Evolutionary conservation across 2,113 vertebrate genomes (phyloP), one percentile per base, ranked within the genome.

Genomic region (Excalfactoria chinensis): DNA sequence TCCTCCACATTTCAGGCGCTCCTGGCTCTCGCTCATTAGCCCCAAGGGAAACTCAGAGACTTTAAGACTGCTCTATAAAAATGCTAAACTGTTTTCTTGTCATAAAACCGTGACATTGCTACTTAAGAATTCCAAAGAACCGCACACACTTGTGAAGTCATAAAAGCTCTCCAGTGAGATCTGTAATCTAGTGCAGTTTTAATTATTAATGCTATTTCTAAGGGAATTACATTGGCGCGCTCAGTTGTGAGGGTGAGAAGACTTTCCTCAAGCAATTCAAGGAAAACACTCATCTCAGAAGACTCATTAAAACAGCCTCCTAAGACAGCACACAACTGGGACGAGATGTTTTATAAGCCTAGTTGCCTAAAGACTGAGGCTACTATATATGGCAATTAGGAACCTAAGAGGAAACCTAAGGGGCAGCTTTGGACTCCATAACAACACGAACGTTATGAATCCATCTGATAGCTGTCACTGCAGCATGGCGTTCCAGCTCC

Each of bases 201-300:
- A 37, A 94, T 86, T 84, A 90, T 48, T 32, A 67, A 14, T n/a
- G 80, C 80, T 46, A 88, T 78, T 77, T 67, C 51, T 67, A 51
- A 59, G 8, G 43, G 60, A 83, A 75, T 81, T 43, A 74, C 25
- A 59, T 71, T 10, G 76, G 77, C 7, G 17, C 22, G 68, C 40
- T 90, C 80, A 43, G 51, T 48, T 74, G 62, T 40, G 56, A 89
- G 49, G 69, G 59, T 25, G 77, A 41, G 43, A 59, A 0, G 0
- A 86, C 48, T 86, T 49, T 78, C 76, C 80, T 84, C 69, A 56
- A 40, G 13, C 40, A 84, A 84, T 58, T 92, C 34, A 21, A 75
- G 53, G 43, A 89, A 68, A 94, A 82, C 2, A 6, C 56, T 84
- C 43, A 59, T 48, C 86, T 74, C 86, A 90, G 43, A 82, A 68